Evolutionary conservation across 2,797 vertebrate genomes (phyloP), one percentile per base, ranked within the genome.

Genomic region (Pseudotriccus pelzelni): DNA sequence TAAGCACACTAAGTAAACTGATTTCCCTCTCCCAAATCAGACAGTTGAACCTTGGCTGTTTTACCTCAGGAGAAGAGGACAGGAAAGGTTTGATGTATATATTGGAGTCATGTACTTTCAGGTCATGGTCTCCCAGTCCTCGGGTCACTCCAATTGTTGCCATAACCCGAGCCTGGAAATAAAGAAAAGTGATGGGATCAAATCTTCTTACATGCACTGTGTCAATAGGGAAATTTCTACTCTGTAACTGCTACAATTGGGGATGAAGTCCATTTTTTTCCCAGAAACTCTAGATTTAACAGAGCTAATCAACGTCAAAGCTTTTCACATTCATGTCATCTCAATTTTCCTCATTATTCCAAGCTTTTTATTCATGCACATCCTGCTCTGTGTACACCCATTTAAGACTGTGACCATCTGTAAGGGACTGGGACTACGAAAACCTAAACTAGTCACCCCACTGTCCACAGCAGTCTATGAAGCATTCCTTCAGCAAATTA

Each of bases 51-150:
- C 15, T 56, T 74, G 46, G 37, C 68, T 23, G 59, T 24, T 96
- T 74, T 98, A 99, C 99, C 99, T 99, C 99, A 9, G 99, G 99
- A 94, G 98, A 98, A 89, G 99, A 99, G 91, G 99, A 99, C 86
- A 99, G 98, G 97, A 99, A 99, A 39, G 99, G 99, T 93, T 99
- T 99, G 94, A 99, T 99, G 96, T 98, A 99, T 98, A 99, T 99
- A 97, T 99, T 99, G 59, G 99, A 99, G 97, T 99, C 99, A 4
- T 99, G 99, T 79, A 99, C 99, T 97, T 99, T 99, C 75, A 99
- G 98, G 83, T 99, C 99, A 87, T 99, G 99, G 97, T 99, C 99
- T 46, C 99, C 99, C 4, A 99, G 98, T 81, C 99, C 99, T 96
- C 99, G 98, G 18, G 99, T 99, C 93, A 99, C 99, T 58, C 99